Evolutionary conservation across 2,797 vertebrate species (phyloP).

Genomic region (Chelmon rostratus): DNA sequence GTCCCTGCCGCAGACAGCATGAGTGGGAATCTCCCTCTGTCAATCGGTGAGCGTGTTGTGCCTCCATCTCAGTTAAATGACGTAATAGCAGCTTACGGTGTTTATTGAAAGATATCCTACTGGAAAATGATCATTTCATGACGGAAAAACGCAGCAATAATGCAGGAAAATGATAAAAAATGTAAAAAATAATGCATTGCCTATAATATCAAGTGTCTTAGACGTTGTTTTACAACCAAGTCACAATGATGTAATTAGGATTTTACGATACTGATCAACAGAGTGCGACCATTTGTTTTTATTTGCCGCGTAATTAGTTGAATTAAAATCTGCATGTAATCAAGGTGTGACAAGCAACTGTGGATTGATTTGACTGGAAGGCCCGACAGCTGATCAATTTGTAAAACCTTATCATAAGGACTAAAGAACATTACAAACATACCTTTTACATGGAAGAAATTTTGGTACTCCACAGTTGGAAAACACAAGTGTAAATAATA

Average conservation of each 20-base stretch:
- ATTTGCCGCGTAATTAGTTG: background rate
- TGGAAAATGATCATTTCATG: background rate
- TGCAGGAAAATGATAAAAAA: background rate
- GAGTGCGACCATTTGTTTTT: background rate
- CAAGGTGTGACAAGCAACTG: background rate
- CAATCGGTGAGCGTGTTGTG: background rate
- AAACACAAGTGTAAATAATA: background rate
- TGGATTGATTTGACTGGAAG: background rate
- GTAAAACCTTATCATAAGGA: background rate
- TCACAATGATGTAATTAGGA: background rate
- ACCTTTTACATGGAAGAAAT: background rate
- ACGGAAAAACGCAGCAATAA: background rate
- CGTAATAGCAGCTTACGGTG: background rate
- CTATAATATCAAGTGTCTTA: background rate
- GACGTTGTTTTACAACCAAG: background rate
- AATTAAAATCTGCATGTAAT: background rate
- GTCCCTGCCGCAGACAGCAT: background rate
- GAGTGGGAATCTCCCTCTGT: slow-evolving; percentile 44
- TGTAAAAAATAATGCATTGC: too few relatives aligned
- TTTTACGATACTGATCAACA: background rate
- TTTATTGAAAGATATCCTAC: background rate
- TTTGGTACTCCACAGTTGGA: background rate
- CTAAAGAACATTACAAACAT: background rate
- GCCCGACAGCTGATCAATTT: background rate
- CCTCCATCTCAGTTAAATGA: background rate